Evolutionary conservation across 1,140 invertebrate genomes (phyloP), one percentile per base, ranked within the genome.

Genomic region (Zaprionus ornatus): DNA sequence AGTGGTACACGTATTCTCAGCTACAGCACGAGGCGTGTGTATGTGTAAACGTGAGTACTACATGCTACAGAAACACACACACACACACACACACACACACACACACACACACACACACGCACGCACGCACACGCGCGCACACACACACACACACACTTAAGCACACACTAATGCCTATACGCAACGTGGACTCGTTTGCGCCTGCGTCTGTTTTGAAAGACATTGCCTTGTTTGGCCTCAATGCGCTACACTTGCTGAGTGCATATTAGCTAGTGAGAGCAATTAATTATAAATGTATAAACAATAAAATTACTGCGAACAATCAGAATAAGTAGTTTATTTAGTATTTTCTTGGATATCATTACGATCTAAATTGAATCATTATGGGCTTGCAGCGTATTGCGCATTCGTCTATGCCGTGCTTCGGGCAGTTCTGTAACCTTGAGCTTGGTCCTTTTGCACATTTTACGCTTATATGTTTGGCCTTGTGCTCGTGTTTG

Each of bases 381-480:
- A 45, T 32, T 7, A 21, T 4, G 5, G 2, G n/a, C n/a, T 23
- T 13, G 25, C 10, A 35, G 29, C 29, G 29, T 2, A 15, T 45
- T 45, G 13, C 19, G n/a, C 13, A 5, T 27, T 65, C 67, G 55
- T 1, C 40, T 64, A 25, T 37, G 42, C 2, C 19, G 3, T 9
- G 2, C 17, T 1, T 6, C 0, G 12, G 19, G 25, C 12, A 54
- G 6, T 29, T n/a, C 12, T 45, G 6, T 76, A 71, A 65, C 68
- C 74, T 76, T 76, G 67, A 76, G 68, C 56, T 61, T 71, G 74
- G 52, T 75, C 67, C 74, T 71, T 45, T 59, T 61, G 64, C 60
- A 75, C 60, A 74, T 69, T 75, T 63, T 71, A 60, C 54, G 73
- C 73, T 75, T 70, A 55, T 70, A 64, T 71, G 73, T 75, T 75